phyloP scores from a whole-genome alignment of 2,113 vertebrate species.

The Sula dactylatra region DNA sequence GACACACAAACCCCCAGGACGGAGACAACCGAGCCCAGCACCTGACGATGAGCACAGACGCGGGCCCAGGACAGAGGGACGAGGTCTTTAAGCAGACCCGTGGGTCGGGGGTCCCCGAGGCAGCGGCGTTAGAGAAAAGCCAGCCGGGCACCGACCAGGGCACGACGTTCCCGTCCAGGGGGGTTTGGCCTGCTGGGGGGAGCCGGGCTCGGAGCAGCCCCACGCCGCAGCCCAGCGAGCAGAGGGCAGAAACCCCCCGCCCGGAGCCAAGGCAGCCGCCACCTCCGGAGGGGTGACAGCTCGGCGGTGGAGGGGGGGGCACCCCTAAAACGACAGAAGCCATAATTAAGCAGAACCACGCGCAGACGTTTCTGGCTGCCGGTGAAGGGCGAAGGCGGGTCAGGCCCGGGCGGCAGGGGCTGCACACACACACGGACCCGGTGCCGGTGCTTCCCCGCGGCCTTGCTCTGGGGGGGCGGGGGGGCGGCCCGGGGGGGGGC shows the following conservation, averaged over 20 bases:
- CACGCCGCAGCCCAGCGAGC: background rate
- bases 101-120: fast-evolving
- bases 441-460: background rate
- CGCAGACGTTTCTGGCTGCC: background rate
- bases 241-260: no score
- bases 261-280: background rate
- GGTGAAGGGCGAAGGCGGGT: background rate
- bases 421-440: background rate
- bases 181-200: no score
- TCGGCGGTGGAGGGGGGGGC: background rate
- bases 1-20: fast-evolving
- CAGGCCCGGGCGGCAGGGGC: background rate
- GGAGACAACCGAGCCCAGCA: background rate
- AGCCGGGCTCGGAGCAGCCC: background rate
- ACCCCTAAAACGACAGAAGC: background rate
- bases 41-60: fast-evolving
- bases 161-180: fast-evolving
- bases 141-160: background rate
- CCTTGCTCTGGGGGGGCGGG: background rate
- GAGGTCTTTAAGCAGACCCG: no score
- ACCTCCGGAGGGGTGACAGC: background rate
- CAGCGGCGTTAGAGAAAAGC: no score
- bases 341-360: no score
- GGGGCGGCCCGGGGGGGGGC: background rate
- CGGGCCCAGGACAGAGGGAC: fast-evolving